Evolutionary conservation across 2,797 vertebrate species (phyloP).

Genomic region (Falco rusticolus): DNA sequence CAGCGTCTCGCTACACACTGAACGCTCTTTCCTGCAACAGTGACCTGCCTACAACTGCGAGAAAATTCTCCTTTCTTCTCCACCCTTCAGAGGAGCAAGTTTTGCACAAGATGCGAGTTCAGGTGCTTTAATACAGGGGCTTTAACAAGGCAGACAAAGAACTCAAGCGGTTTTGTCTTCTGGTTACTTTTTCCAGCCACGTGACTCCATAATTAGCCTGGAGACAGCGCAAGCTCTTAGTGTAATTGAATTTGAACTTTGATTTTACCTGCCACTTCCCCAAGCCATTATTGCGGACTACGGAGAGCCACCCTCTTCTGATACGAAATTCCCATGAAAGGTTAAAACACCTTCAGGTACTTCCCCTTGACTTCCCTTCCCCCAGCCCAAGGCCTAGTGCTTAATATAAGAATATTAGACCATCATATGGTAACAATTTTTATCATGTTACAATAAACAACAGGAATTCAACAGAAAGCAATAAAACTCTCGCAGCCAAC

Average conservation of each 20-base stretch:
- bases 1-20: not conserved
- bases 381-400: not conserved
- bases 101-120: not conserved
- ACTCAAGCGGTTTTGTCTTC: not conserved
- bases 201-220: not conserved
- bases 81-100: not conserved
- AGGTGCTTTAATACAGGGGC: not conserved
- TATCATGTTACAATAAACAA: slow-evolving; percentile 76
- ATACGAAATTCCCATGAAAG: not conserved
- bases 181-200: not conserved
- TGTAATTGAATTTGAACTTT: not conserved
- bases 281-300: not conserved
- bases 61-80: not conserved
- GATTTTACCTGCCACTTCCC: not conserved
- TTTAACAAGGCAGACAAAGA: not conserved
- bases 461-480: slow-evolving; percentile 74
- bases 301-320: not conserved
- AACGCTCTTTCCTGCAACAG: rapidly evolving
- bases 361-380: not conserved
- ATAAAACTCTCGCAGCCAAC: slow-evolving; percentile 55
- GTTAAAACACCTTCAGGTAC: slow-evolving; percentile 35
- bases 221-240: not conserved
- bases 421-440: slow-evolving; percentile 76
- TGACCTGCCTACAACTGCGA: rapidly evolving
- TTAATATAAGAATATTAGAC: slow-evolving; percentile 45